These are phyloP conservation scores for Thamnophis sirtalis DNA, from an alignment of 2,113 vertebrate genomes.

Conservation along the genomic window DNA sequence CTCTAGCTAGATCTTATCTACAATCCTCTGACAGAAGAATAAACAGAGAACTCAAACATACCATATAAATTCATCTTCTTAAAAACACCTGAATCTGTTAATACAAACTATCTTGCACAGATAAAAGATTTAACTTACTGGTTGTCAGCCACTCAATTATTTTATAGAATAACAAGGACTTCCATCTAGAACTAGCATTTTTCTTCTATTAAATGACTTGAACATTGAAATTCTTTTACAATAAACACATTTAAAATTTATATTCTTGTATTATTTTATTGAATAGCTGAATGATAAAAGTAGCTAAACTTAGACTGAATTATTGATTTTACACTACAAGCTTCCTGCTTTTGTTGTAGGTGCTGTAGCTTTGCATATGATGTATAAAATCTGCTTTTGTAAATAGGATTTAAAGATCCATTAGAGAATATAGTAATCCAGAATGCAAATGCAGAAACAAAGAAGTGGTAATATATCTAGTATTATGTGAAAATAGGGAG, in stretches of 20 bases:
- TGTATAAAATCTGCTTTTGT: background rate
- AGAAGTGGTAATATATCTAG: background rate
- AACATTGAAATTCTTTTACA: background rate
- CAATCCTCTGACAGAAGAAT: background rate
- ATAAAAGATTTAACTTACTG: background rate
- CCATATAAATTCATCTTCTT: background rate
- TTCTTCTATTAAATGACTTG: background rate
- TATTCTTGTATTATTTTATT: background rate
- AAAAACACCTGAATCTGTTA: background rate
- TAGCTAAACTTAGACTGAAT: background rate
- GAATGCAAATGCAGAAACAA: background rate
- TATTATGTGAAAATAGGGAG: background rate
- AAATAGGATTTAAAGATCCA: background rate
- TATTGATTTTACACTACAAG: slow-evolving; percentile 17
- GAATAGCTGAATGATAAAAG: background rate
- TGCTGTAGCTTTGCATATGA: background rate
- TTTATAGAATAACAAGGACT: background rate
- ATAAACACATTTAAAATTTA: background rate
- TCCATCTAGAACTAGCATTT: background rate
- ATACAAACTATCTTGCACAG: background rate
- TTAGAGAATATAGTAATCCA: background rate
- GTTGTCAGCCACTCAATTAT: background rate
- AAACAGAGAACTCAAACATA: background rate
- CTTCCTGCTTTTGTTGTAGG: background rate
- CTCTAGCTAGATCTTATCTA: background rate